Base-by-base conservation (phyloP, 23 tunicate genomes). In the Halocynthia aurantium region DNA sequence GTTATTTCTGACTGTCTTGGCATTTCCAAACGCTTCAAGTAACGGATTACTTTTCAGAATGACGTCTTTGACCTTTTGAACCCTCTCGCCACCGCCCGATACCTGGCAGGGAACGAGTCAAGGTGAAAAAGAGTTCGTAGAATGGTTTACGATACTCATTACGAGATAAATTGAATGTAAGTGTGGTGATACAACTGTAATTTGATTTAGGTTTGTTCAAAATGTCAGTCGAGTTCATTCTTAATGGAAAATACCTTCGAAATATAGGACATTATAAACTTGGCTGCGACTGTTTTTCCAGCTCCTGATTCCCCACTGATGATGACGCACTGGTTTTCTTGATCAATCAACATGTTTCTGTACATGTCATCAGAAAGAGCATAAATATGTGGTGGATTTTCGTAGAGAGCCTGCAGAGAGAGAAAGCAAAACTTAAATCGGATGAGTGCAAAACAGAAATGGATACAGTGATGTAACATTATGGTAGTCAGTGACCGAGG, bases 341-440 rank as follows among this genome's bases (percentile, higher is more conserved):
- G 57, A 68, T 96, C 99, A 57, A 96, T 96, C 77, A 92, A 69
- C 92, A 96, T 85, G 88, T 96, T 96, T 58, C 99, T 72, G 77
- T 96, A 96, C 99, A 96, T 96, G 55, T 89, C 96, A 80, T 96
- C 99, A 11, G 99, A 91, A 6, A 96, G 83, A 19, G 99, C 99
- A 65, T 96, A 96, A 50, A 96, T 83, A 67, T 96, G 99, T 22
- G 99, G 99, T 18, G 99, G 99, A 70, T 96, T 96, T 74, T 96
- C 99, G 63, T 85, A 96, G 7, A 90, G 78, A 8, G 98, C 91
- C 98, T 91, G 81, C 7, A 75, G 52, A 53, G 11, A 71, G 44
- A 71, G 12, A 8, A 70, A 57, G 62, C 62, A 57, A n/a, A n/a
- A n/a, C n/a, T n/a, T n/a, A n/a, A n/a, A n/a, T n/a, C n/a, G n/a